phyloP scores from a whole-genome alignment of 2,113 vertebrate species.

The Coturnix japonica region DNA sequence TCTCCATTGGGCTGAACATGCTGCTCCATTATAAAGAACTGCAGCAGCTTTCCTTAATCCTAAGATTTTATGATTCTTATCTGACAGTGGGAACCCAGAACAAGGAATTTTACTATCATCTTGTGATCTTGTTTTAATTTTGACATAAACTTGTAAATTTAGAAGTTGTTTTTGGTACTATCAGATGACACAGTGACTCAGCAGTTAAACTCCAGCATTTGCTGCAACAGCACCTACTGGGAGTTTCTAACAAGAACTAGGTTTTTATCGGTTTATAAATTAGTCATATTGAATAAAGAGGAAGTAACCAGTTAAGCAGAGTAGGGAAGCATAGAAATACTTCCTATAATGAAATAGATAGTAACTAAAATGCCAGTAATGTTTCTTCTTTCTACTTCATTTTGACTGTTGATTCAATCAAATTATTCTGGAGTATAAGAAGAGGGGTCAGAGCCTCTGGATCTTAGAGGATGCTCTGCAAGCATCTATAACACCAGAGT shows the following conservation, averaged over 20 bases:
- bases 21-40: background rate
- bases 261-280: conserved; percentile 53
- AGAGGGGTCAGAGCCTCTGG: background rate
- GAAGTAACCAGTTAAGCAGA: conserved; percentile 49
- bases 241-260: conserved; percentile 76
- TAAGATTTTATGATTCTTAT: background rate
- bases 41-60: background rate
- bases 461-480: background rate
- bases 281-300: conserved; percentile 67
- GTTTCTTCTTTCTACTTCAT: conserved; percentile 9
- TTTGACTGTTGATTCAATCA: background rate
- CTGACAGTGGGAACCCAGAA: background rate
- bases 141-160: conserved; percentile 20
- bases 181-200: conserved; percentile 68
- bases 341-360: background rate
- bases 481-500: background rate
- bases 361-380: background rate
- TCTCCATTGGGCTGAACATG: background rate
- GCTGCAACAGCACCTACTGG: conserved; percentile 26
- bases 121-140: conserved; percentile 14
- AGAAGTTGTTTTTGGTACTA: conserved; percentile 17
- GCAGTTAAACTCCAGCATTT: conserved; percentile 57
- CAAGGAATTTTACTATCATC: background rate
- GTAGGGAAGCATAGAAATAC: conserved; percentile 59
- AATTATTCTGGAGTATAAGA: background rate